Evolutionary conservation across 1,140 invertebrate species (phyloP).

Genomic region (Brachionus manjavacas): DNA sequence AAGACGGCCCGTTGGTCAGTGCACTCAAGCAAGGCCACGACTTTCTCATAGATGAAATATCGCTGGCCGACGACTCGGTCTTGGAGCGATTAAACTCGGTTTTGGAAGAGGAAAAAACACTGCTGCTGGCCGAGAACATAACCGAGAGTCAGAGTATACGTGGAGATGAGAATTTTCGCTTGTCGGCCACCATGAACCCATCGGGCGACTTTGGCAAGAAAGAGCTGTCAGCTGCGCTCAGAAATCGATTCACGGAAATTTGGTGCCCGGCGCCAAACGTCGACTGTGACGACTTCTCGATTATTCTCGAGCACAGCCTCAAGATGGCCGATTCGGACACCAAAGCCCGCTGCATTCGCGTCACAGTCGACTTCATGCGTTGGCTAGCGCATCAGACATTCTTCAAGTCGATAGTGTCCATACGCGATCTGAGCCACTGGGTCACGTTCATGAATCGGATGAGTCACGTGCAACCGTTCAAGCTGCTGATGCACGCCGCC

Average conservation of each 20-base stretch:
- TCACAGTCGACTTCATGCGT: not conserved
- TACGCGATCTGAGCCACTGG: conserved; percentile 87
- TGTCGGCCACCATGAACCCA: conserved; percentile 98
- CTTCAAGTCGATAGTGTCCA: conserved; percentile 43
- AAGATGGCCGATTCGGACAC: not conserved
- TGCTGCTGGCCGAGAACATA: conserved; percentile 81
- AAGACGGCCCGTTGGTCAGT: conserved; percentile 85
- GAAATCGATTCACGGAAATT: conserved; percentile 97
- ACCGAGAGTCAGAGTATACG: conserved; percentile 49
- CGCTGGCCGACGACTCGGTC: conserved; percentile 95
- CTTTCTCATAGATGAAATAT: conserved; percentile 97
- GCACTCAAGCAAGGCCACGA: conserved; percentile 81
- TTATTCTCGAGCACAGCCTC: conserved; percentile 76
- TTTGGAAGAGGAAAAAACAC: conserved; percentile 81
- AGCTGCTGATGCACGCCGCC: conserved; percentile 75
- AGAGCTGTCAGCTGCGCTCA: conserved; percentile 90
- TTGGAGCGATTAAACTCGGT: conserved; percentile 93
- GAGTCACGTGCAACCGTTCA: conserved; percentile 43
- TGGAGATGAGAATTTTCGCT: conserved; percentile 75
- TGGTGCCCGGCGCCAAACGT: conserved; percentile 77
- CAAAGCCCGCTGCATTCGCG: not conserved
- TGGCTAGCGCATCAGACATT: conserved; percentile 1
- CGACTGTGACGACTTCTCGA: conserved; percentile 67
- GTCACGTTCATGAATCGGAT: conserved; percentile 75
- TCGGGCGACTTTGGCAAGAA: conserved; percentile 99